Evolutionary conservation across 1,140 invertebrate species (phyloP), one percentile per base, ranked within the genome.

Genomic region (Tachypleus tridentatus): DNA sequence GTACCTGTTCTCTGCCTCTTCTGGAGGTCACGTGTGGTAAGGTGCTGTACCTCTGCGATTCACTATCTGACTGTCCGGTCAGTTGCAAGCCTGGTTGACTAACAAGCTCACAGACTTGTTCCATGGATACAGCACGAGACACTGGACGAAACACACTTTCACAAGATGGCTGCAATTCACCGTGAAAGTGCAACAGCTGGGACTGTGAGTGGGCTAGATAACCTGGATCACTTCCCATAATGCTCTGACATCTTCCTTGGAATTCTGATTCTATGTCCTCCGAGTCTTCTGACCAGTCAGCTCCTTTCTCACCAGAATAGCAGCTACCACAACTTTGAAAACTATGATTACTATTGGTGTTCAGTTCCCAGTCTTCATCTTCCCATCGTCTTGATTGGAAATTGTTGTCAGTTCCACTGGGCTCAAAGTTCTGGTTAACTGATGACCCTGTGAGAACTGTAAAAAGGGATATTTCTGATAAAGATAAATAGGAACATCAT

Each of bases 211-310:
- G 68, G 8, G 69, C 68, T 58, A 29, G 29, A 29, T 29, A 29
- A 29, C 29, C 29, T 29, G 29, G 29, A 29, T 29, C 29, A 29
- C 29, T 29, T 29, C 29, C 29, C 29, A 29, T 29, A 29, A 29
- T 29, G 29, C 29, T 29, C 2, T 29, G 29, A 29, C 29, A 29
- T 29, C 29, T 29, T 29, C 29, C 29, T 29, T 29, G 29, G 29
- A 29, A 29, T 29, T 1, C 29, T 29, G 29, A 29, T 29, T 75
- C 72, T 51, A 75, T 64, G 63, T 74, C 74, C 49, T 74, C 73
- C 48, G 74, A 69, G 61, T 73, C 72, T 69, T 74, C 74, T 57
- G 69, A 68, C 74, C 74, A 75, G 61, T 74, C 73, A 3, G 70
- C 70, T 54, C 69, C 71, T 58, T 70, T 71, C 56, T 73, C 72